Base-by-base conservation (phyloP, 2,797 vertebrate species). In the Remorina albescens region DNA sequence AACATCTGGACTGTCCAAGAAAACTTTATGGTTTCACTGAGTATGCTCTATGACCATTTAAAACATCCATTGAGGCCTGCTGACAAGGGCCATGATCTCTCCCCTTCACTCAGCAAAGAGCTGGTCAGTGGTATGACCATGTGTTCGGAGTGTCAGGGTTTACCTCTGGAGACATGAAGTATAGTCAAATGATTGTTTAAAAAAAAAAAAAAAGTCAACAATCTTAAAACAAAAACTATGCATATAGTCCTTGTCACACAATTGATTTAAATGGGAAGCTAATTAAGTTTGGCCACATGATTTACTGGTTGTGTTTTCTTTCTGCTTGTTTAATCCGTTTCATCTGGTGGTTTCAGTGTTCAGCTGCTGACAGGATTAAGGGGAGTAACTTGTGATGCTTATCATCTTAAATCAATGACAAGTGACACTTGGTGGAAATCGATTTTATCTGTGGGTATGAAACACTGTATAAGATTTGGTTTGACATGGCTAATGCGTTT, bases 1-100 rank as follows among this genome's bases (percentile, higher is more conserved):
- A 84, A 87, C 90, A 92, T 89, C 88, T 89, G 88, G 83, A 73
- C 53, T 41, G 79, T 71, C 75, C 28, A 37, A 65, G 56, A 73
- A 67, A 66, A 72, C 41, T 12, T 68, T 61, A 56, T 6, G 26
- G 53, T 76, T 85, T 78, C 32, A 75, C 63, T 26, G 69, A 77
- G 72, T 63, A 42, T 32, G 44, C 63, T 81, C 54, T 23, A 66
- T 80, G 80, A 85, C 56, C 73, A 78, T 71, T 86, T 83, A 71
- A 90, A 90, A 87, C 78, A 80, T 81, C 67, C 79, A 81, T 73
- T 36, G 58, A 82, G 84, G 67, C 78, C 74, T 74, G 67, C 67
- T 73, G 85, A 85, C 67, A 81, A 74, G 69, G 50, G n/a, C 73
- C 44, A 37, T 39, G 44, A 82, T 79, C 78, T 71, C 53, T 23